Evolutionary conservation across 2,888 invertebrate species (phyloP), one percentile per base, ranked within the genome.

Genomic region (Trissolcus japonicus): DNA sequence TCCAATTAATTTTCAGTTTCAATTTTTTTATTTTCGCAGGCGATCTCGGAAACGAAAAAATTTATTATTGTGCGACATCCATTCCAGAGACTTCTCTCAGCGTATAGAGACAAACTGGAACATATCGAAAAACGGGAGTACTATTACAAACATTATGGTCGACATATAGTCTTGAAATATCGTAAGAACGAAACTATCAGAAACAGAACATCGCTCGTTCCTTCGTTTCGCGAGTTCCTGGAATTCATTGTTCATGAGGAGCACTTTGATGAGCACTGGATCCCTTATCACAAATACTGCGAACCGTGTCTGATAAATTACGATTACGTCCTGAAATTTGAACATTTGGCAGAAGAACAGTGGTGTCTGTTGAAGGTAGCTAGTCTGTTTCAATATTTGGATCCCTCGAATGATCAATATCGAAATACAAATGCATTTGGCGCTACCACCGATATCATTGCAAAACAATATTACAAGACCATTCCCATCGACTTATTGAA

Each of bases 21-120:
- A 59, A 25, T 21, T 57, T 43, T 14, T 55, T 16, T 40, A 46
- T 46, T 56, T n/a, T 82, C 82, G 1, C 78, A 86, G 85, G 81
- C 80, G 25, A 59, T 86, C 61, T 77, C 63, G n/a, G 55, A 35
- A 19, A 84, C 84, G 4, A 83, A 77, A 68, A 86, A 79, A 43
- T 86, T 86, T 48, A 54, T 91, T 19, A 89, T 92, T 63, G 91
- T 91, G 1, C 84, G 91, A 13, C 90, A 91, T 82, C 91, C 92
- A 2, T 89, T 91, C 62, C 91, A 91, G 80, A 85, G 91, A 50
- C 81, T 91, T 7, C 81, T 92, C 35, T 91, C 91, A 14, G 91
- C 91, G 0, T 92, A 90, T 75, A 86, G 90, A 72, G 91, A 91
- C 80, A 91, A 92, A 84, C 88, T 92, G 74, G 89, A 88, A 59